Base-by-base conservation (phyloP, 2,888 invertebrate genomes). In the Cantharis nigra region DNA sequence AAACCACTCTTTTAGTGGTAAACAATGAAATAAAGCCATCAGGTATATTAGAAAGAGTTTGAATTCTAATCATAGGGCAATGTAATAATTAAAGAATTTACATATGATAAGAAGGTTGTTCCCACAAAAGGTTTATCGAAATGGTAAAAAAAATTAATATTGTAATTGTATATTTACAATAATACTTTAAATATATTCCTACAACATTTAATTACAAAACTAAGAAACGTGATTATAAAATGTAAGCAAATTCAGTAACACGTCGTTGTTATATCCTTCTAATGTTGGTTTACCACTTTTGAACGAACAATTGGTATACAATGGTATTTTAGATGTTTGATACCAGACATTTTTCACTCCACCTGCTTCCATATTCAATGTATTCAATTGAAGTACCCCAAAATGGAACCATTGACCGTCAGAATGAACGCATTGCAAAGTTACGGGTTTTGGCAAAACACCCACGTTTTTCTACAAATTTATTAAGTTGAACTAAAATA, bases 301-400 rank as follows among this genome's bases (percentile, higher is more conserved):
- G 86, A 94, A 94, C 77, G 90, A 87, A 84, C 94, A 93, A 73
- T 90, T 89, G 69, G 91, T 90, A 83, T 93, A 96, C 18, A 97
- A 85, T 80, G 92, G 89, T 71, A 94, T 88, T 80, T 90, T 88
- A 18, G 93, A 91, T 70, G 91, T 91, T 83, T 92, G 91, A 91
- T 95, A 98, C 92, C 95, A 96, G 81, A 94, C 91, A 88, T 98
- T 98, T 86, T 93, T 95, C 0, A 90, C 87, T 26, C 91, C 91
- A 23, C 91, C 90, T 0, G 91, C 90, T 80, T 90, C 89, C 3
- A 96, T 87, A 87, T 95, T 91, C 49, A 96, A 89, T 0, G 95
- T 95, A 84, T 97, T 96, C 13, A 98, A 89, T 88, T 98, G 97
- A 76, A 95, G 92, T 16, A 96, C 91, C 4, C 94, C 93, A 86